Base-by-base conservation (phyloP, 2,888 invertebrate species). In the Mimumesa dahlbomi region DNA sequence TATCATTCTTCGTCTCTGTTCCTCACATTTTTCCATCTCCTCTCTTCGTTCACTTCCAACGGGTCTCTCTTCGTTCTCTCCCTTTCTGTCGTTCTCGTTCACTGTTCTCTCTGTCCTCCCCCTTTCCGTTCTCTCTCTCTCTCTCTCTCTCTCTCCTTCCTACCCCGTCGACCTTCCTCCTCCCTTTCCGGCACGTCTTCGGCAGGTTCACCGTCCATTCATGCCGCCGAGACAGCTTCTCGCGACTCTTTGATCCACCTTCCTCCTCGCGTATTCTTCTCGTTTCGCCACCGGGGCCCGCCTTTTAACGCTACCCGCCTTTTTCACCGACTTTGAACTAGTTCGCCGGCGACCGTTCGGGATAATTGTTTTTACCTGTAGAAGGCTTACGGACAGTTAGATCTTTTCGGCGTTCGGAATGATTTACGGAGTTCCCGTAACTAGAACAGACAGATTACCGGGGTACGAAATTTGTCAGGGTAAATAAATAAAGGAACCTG, bases 191-290 rank as follows among this genome's bases (percentile, higher is more conserved):
- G 63, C 72, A 65, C 77, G 68, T 66, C 78, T 67, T 61, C 73
- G 71, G 75, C 83, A 84, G 82, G 83, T 84, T 82, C 82, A 79
- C 82, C 80, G 78, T 84, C 82, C 85, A 84, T 85, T 85, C 81
- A 84, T 82, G 79, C 72, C 66, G 65, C 65, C 58, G 50, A 46
- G 48, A 64, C 65, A 49, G 45, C 63, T 63, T 58, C 70, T 63
- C 46, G 9, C 18, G 19, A 59, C 34, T 67, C 70, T 62, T 56
- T 61, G 61, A 48, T 46, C 50, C 46, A 70, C 46, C 54, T 50
- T 48, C 21, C 38, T 14, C 18, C n/a, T n/a, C n/a, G n/a, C 38
- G 14, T 16, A 6, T 7, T 3, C 46, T 11, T 11, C n/a, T 22
- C 21, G 11, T 21, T 21, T 21, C 43, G 6, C 40, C 43, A 7